Evolutionary conservation across 2,888 invertebrate species (phyloP), one percentile per base, ranked within the genome.

Genomic region (Idaea biselata): DNA sequence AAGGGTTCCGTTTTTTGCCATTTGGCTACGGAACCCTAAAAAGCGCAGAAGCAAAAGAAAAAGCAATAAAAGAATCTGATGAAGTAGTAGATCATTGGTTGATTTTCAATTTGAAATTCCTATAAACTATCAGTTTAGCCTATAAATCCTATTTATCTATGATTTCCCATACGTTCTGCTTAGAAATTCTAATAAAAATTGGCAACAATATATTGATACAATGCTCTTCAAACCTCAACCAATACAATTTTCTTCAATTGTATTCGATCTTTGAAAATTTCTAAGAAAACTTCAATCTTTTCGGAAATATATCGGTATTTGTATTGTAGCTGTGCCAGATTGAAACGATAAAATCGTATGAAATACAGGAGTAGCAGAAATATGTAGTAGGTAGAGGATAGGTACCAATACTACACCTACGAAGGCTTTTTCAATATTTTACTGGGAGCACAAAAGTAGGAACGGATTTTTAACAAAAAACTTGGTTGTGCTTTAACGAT

Each of bases 291-390:
- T 44, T 44, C 44, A 44, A 44, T 44, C 44, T 44, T 44, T 44
- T 63, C 58, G 58, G 55, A 58, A 60, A 60, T 31, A 58, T 55
- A 16, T 58, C 65, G 66, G 60, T 55, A 69, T 61, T 61, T 44
- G 44, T 44, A 44, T 44, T 14, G 14, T 44, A 44, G 78, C 74
- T 78, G 73, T 71, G 67, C 71, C 64, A 77, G 73, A 79, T 78
- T 79, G 76, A 73, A 76, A 75, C 78, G 75, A 77, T 78, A 74
- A 71, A 71, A 69, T 63, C 67, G 69, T 33, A 73, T 72, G 60
- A 63, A 66, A 71, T 66, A 68, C 44, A 14, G 44, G 44, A 4
- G 14, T 44, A 44, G 14, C 11, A 44, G 44, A 44, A 44, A 44
- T 44, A 44, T 44, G 25, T 25, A 25, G 25, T 25, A 25, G 25